Conservation (phyloP, 1,140 invertebrate genomes). For the Drosophila burlai region DNA sequence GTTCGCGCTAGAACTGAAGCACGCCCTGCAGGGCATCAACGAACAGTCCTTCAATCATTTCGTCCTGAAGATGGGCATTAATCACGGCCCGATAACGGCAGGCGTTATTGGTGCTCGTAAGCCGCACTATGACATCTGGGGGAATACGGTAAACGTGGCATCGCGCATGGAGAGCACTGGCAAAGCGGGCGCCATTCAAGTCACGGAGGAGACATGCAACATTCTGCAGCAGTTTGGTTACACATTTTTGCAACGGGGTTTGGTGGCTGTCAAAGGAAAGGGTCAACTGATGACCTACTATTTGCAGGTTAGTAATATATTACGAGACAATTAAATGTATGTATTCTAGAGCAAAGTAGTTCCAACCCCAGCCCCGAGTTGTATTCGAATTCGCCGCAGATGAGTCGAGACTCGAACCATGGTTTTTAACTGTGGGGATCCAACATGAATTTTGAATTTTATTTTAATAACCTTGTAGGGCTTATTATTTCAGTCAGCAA, state of each 20-base stretch:
- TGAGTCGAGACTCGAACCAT: too few species aligned
- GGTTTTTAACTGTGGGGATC: too few species aligned
- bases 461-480: too few species aligned
- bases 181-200: constrained; percentile 97
- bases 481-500: too few species aligned
- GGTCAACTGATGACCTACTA: constrained; percentile 98
- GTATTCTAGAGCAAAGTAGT: too few species aligned
- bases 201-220: constrained; percentile 95
- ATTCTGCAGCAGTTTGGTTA: constrained; percentile 95
- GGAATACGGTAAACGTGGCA: constrained; percentile 98
- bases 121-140: constrained; percentile 97
- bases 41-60: constrained; percentile 98
- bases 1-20: constrained; percentile 95
- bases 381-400: too few species aligned
- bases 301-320: constrained; percentile 87
- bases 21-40: constrained; percentile 95
- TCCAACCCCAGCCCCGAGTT: too few species aligned
- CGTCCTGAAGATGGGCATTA: constrained; percentile 97
- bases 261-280: constrained; percentile 97
- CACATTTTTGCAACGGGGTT: constrained; percentile 95
- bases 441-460: too few species aligned
- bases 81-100: constrained; percentile 97
- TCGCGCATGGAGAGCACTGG: constrained; percentile 98
- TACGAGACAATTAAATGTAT: neutral
- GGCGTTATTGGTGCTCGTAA: constrained; percentile 97